phyloP scores from a whole-genome alignment of 2,888 invertebrate species.

The Megamerina dolium region DNA sequence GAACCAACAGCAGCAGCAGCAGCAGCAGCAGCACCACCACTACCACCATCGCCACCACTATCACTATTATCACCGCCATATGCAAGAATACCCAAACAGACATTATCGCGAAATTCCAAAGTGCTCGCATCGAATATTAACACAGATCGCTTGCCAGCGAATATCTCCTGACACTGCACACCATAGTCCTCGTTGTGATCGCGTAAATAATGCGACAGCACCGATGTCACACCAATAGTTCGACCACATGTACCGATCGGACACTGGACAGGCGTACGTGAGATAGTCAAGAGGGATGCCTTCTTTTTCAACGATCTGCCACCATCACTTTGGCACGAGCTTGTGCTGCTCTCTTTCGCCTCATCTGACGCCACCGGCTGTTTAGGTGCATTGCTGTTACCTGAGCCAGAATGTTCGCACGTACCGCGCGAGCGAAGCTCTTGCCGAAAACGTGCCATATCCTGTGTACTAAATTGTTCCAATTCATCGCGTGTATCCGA shows the following conservation, averaged over 20 bases:
- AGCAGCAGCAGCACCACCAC: no score
- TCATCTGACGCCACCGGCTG: background rate
- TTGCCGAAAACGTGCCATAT: slow-evolving; percentile 22
- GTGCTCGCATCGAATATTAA: slow-evolving; percentile 26
- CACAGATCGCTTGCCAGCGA: slow-evolving; percentile 23
- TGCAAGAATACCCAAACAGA: slow-evolving; percentile 31
- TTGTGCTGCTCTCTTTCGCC: background rate
- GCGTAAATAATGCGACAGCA: slow-evolving; percentile 32
- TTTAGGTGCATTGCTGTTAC: background rate
- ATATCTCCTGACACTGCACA: slow-evolving; percentile 29
- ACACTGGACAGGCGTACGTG: slow-evolving; percentile 31
- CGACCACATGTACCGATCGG: slow-evolving; percentile 29
- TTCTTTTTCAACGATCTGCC: slow-evolving; percentile 19
- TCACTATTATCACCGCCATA: slow-evolving; percentile 35
- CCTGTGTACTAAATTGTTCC: slow-evolving; percentile 24
- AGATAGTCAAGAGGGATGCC: slow-evolving; percentile 25
- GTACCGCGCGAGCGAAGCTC: no score
- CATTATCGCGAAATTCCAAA: slow-evolving; percentile 26
- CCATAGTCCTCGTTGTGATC: slow-evolving; percentile 30
- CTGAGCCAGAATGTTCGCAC: slow-evolving; percentile 9
- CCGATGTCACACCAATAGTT: slow-evolving; percentile 30
- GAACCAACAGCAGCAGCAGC: no score
- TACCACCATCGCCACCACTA: no score
- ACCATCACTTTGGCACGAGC: background rate
- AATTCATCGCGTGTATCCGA: slow-evolving; percentile 18